These are phyloP conservation scores for Gerris lacustris DNA, from an alignment of 2,888 invertebrate species.

Conservation along the genomic window DNA sequence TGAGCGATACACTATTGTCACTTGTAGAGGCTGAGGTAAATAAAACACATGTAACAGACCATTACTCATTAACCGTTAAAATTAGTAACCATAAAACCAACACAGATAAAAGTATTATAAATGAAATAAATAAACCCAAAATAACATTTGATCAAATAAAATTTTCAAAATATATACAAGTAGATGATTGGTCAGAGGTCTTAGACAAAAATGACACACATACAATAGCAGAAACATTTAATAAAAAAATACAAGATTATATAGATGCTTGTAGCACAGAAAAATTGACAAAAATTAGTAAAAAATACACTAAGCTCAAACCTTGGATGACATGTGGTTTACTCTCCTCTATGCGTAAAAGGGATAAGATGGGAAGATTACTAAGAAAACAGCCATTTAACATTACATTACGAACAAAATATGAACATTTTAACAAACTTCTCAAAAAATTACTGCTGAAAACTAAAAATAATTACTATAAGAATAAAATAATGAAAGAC, in stretches of 20 bases:
- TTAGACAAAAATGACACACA: not conserved
- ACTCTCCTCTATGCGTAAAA: not conserved
- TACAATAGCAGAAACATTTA: not conserved
- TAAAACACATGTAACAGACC: not conserved
- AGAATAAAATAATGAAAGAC: not conserved
- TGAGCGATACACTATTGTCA: not conserved
- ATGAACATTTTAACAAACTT: not conserved
- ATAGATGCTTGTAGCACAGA: not conserved
- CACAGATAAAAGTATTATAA: not conserved
- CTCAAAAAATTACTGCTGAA: not conserved
- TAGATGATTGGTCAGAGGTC: not conserved
- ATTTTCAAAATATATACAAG: not conserved
- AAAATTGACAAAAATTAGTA: not conserved
- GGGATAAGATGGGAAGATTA: not conserved
- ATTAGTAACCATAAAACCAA: not conserved
- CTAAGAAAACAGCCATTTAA: not conserved
- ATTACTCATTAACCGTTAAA: not conserved
- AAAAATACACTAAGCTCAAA: not conserved
- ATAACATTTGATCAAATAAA: not conserved
- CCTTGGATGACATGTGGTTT: not conserved
- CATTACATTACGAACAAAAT: not conserved
- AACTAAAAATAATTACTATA: no score
- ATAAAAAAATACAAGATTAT: no score
- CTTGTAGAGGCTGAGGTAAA: not conserved
- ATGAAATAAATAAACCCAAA: not conserved